Base-by-base conservation (phyloP, 2,888 invertebrate species). In the Lumbricus terrestris region DNA sequence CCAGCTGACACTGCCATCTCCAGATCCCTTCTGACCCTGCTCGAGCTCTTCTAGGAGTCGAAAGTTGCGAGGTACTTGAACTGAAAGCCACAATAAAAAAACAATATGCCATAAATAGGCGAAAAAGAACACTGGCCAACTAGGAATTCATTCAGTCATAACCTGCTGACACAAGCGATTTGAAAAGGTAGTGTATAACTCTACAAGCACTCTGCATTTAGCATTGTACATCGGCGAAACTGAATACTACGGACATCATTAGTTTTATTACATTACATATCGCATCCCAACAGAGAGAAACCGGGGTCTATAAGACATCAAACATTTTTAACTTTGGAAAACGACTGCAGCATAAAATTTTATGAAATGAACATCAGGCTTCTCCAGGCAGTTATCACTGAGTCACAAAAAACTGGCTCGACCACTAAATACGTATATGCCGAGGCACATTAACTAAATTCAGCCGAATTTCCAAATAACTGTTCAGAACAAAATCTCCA, bases 1-100 rank as follows among this genome's bases (percentile, higher is more conserved):
- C 99, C 99, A 99, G 95, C 98, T 98, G 95, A 99, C 99, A 92
- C 98, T 99, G 92, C 99, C 99, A 96, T 99, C 99, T 92, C 98
- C 98, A 94, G 97, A 97, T 94, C 99, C 99, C 96, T 99, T 99
- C 96, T 99, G 98, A 92, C 99, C 99, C 95, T 98, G 98, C 96
- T 99, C 99, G 95, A 99, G 96, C 96, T 99, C 99, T 96, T 99
- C 99, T 93, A 99, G 96, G 94, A 99, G 96, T 94, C 98, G 97
- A 96, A 99, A 99, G 96, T 99, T 99, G 95, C 99, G 96, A 93
- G 99, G 99, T 94, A 99, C 98, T 90, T 88, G 83, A 88, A 89
- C 88, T 85, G 18, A 11, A 85, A 85, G 23, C 13, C 83, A 54
- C 54, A 54, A n/a, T 29, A 2, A 3, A 23, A 69, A 69, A 69